Conservation (phyloP, 2,113 vertebrate species). For the Lagopus leucura region DNA sequence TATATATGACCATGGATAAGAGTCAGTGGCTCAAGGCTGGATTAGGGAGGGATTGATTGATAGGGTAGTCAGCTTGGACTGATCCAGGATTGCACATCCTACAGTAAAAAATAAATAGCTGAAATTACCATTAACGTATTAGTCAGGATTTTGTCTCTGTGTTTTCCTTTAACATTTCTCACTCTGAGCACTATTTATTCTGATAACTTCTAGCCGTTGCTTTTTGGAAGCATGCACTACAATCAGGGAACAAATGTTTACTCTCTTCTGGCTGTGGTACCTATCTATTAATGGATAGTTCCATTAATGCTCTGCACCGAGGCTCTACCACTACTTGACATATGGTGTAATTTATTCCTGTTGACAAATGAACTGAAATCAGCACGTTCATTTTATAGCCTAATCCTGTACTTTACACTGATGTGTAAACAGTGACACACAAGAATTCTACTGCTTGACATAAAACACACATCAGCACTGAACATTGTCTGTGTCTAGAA, state of each 20-base stretch:
- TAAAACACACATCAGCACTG: background rate
- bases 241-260: background rate
- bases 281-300: background rate
- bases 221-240: background rate
- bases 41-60: background rate
- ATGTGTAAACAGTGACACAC: slow-evolving; percentile 14
- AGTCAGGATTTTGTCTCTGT: background rate
- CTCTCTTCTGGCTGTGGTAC: background rate
- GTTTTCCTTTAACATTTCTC: slow-evolving; percentile 15
- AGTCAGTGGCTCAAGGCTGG: background rate
- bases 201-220: slow-evolving; percentile 17
- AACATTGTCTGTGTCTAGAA: background rate
- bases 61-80: background rate
- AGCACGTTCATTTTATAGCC: background rate
- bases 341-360: slow-evolving; percentile 10
- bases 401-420: background rate
- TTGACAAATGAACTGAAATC: slow-evolving; percentile 7
- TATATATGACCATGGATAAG: background rate
- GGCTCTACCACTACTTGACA: background rate
- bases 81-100: background rate
- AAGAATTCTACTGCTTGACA: slow-evolving; percentile 7
- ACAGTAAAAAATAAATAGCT: background rate
- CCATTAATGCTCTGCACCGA: background rate
- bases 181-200: background rate
- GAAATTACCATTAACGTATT: background rate